A percentile compares a stretch with the other conserved stretches of the same genome.
Conservation (phyloP, 2,888 invertebrate genomes). For the Cataglyphis cursor region DNA sequence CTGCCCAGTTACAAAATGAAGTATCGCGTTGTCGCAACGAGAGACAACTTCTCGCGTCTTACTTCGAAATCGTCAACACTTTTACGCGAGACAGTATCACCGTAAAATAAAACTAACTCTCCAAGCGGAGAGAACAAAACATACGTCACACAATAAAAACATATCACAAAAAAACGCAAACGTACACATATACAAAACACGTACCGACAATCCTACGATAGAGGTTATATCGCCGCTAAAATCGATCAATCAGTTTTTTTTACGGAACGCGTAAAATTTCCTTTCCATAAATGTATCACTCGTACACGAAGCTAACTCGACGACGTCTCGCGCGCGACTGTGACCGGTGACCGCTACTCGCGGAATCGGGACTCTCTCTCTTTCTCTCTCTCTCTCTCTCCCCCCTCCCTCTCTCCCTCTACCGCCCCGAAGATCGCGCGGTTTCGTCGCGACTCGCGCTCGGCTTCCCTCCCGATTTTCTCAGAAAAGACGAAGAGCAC, state of each 20-base stretch:
- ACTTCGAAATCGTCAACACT: neutral
- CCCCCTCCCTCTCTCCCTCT: neutral
- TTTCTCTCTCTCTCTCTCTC: neutral
- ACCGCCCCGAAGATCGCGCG: conserved; percentile 4
- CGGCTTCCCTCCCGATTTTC: conserved; percentile 30
- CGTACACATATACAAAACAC: conserved; percentile 1
- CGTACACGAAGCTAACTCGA: neutral
- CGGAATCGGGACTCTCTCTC: conserved; percentile 9
- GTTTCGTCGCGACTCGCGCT: neutral
- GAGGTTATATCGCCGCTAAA: neutral
- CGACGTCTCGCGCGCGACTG: conserved; percentile 41
- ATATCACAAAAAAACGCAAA: neutral
- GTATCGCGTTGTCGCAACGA: neutral
- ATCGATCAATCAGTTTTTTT: neutral
- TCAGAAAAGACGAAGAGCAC: neutral
- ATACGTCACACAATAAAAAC: neutral
- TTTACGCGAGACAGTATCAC: neutral
- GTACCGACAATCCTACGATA: neutral
- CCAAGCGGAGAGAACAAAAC: neutral
- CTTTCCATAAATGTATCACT: neutral
- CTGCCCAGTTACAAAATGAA: neutral
- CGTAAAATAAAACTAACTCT: neutral
- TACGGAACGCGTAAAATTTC: neutral
- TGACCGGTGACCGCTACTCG: conserved; percentile 19
- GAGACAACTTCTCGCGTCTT: neutral